Conservation (phyloP, 2,113 vertebrate genomes). For the Phycodurus eques region DNA sequence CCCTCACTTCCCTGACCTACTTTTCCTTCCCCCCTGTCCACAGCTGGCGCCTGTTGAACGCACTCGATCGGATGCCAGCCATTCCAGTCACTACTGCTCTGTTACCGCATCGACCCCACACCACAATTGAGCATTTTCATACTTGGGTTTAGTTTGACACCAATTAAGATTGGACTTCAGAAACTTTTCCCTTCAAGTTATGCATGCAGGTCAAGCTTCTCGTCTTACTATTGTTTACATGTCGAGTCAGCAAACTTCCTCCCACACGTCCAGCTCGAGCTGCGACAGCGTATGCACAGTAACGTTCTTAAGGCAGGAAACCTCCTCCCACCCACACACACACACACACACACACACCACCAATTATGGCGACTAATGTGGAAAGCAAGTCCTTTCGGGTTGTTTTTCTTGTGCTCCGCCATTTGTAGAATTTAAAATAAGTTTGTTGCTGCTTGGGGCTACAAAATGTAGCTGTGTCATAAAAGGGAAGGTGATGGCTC, state of each 20-base stretch:
- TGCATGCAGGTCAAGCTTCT: slow-evolving; percentile 14
- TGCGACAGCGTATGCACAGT: slow-evolving; percentile 24
- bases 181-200: slow-evolving; percentile 24
- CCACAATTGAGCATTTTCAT: slow-evolving; percentile 17
- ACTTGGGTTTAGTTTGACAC: slow-evolving; percentile 25
- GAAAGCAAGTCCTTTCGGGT: slow-evolving; percentile 39
- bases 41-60: slow-evolving; percentile 61
- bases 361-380: slow-evolving; percentile 44
- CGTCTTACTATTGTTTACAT: slow-evolving; percentile 22
- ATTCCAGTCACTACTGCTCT: slow-evolving; percentile 52
- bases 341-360: slow-evolving; percentile 13
- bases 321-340: slow-evolving; percentile 31
- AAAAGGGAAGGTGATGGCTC: slow-evolving; percentile 7
- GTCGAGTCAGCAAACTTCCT: slow-evolving; percentile 55
- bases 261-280: slow-evolving; percentile 38
- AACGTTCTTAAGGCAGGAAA: slow-evolving; percentile 41
- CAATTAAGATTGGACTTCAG: slow-evolving; percentile 8
- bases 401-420: slow-evolving; percentile 30
- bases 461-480: neutral
- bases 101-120: slow-evolving; percentile 38
- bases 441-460: slow-evolving; percentile 23
- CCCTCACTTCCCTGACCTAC: slow-evolving; percentile 66
- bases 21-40: slow-evolving; percentile 58
- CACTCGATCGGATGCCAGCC: slow-evolving; percentile 63
- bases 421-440: neutral